phyloP scores from a whole-genome alignment of 1,140 invertebrate genomes.

The Babylonia areolata region DNA sequence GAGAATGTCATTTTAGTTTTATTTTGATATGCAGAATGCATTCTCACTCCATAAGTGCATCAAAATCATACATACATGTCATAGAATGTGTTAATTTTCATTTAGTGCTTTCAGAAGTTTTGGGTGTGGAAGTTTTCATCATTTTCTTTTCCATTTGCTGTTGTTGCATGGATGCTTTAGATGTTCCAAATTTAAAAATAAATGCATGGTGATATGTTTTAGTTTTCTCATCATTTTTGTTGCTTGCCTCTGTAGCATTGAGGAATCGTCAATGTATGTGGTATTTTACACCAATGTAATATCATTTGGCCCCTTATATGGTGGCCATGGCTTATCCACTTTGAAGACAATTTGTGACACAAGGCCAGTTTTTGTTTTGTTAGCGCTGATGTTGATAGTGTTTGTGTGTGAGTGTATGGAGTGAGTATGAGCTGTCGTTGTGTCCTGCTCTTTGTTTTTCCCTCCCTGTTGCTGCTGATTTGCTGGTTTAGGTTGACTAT shows the following conservation, averaged over 20 bases:
- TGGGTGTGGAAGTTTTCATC: background rate
- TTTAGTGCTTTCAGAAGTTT: no score
- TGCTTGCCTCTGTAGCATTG: background rate
- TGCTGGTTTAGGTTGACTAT: background rate
- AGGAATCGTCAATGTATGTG: background rate
- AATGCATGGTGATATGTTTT: background rate
- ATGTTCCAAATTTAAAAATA: background rate
- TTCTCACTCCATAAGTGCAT: conserved; percentile 4
- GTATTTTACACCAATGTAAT: background rate
- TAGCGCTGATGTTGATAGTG: background rate
- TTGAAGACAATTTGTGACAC: background rate
- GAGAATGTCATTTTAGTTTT: background rate
- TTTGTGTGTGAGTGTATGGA: background rate
- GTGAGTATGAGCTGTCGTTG: background rate
- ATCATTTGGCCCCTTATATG: background rate
- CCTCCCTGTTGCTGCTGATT: background rate
- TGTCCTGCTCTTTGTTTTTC: background rate
- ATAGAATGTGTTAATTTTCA: no score
- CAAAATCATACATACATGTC: background rate
- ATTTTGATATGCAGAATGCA: background rate
- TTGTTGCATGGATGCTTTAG: background rate
- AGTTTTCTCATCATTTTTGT: background rate
- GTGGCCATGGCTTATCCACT: background rate
- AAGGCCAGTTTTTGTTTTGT: no score
- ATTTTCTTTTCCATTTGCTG: background rate